Percentiles rank a stretch among this genome's conserved stretches.
Evolutionary conservation across 2,113 vertebrate genomes (phyloP).

Genomic region (Anthoscopus minutus): DNA sequence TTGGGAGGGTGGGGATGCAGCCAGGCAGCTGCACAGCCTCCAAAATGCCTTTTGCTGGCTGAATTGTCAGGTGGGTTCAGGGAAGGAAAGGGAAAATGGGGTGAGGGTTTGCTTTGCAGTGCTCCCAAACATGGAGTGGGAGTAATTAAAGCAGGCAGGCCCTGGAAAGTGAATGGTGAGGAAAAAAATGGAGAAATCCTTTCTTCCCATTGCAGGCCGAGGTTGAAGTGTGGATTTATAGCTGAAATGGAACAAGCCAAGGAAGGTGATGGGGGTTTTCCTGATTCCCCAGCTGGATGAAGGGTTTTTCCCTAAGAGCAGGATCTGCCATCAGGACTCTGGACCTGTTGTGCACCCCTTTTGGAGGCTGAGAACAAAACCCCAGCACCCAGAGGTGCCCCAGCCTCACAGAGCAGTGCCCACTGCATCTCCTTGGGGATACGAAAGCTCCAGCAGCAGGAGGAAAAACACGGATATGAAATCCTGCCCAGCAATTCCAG

Average conservation of each 20-base stretch:
- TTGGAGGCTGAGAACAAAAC: background rate
- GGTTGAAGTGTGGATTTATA: background rate
- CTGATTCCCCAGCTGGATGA: background rate
- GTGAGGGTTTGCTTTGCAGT: background rate
- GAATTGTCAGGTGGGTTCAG: background rate
- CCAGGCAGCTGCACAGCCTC: background rate
- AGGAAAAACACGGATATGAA: rapidly evolving
- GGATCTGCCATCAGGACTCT: background rate
- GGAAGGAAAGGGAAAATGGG: rapidly evolving
- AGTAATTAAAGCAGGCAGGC: background rate
- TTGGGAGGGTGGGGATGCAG: rapidly evolving
- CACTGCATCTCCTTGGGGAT: background rate
- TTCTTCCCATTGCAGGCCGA: background rate
- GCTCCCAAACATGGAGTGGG: background rate
- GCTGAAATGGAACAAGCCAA: background rate
- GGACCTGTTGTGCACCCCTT: background rate
- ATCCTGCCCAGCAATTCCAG: background rate
- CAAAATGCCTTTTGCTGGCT: background rate
- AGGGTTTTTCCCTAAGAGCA: background rate
- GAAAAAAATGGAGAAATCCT: background rate
- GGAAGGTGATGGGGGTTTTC: background rate
- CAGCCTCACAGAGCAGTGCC: background rate
- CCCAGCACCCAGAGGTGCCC: background rate
- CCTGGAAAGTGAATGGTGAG: background rate
- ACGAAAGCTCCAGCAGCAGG: rapidly evolving